Conservation (phyloP, 2,888 invertebrate species). For the Nomada ruficornis region DNA sequence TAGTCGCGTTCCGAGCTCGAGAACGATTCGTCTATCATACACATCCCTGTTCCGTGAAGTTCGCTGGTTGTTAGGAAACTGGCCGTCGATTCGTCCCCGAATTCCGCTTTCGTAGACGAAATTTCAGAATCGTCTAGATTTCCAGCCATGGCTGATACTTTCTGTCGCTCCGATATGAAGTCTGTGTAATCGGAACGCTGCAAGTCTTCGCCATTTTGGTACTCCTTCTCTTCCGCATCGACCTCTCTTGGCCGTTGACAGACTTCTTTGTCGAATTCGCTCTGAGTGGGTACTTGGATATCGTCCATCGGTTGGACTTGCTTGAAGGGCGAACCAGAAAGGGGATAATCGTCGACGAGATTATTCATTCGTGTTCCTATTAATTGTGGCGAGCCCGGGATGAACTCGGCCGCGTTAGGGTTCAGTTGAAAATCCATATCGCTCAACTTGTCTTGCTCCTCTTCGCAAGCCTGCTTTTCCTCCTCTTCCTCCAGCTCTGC, state of each 20-base stretch:
- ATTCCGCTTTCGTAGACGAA: constrained; percentile 85
- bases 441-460: constrained; percentile 48
- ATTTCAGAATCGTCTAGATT: constrained; percentile 85
- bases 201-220: constrained; percentile 84
- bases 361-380: constrained; percentile 28
- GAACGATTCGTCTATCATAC: constrained; percentile 76
- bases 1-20: constrained; percentile 71
- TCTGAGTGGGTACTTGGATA: constrained; percentile 86
- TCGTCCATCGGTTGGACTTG: constrained; percentile 87
- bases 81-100: constrained; percentile 85
- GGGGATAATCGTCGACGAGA: constrained; percentile 69
- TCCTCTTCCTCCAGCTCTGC: constrained; percentile 41
- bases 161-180: constrained; percentile 52
- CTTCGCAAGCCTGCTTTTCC: constrained; percentile 1
- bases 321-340: constrained; percentile 89
- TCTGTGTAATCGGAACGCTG: constrained; percentile 49
- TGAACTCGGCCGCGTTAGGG: constrained; percentile 94
- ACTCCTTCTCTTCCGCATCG: constrained; percentile 80
- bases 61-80: constrained; percentile 78
- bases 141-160: constrained; percentile 80
- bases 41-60: constrained; percentile 75
- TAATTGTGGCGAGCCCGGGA: constrained; percentile 87
- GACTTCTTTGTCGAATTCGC: constrained; percentile 88
- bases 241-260: constrained; percentile 87
- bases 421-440: constrained; percentile 92